Evolutionary conservation across 2,888 invertebrate species (phyloP).

Genomic region (Cephus runcator): DNA sequence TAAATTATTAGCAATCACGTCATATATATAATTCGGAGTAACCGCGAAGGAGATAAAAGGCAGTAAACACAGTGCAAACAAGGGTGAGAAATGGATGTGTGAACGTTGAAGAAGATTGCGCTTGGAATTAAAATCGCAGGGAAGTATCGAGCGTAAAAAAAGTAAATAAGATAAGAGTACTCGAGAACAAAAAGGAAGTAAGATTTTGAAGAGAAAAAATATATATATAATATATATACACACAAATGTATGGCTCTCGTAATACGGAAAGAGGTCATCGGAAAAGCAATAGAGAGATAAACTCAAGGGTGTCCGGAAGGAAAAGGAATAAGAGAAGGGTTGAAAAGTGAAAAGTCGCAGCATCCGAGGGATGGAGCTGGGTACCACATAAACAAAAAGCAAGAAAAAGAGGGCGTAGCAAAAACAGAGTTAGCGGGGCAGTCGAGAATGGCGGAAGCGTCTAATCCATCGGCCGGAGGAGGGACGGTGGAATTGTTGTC

Average conservation of each 20-base stretch:
- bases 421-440: neutral
- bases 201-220: neutral
- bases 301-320: neutral
- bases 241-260: neutral
- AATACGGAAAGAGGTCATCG: neutral
- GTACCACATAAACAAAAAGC: neutral
- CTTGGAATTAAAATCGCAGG: neutral
- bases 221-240: neutral
- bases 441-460: slow-evolving; percentile 43
- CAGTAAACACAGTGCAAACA: neutral
- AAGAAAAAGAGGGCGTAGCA: neutral
- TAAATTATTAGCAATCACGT: neutral
- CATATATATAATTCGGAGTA: neutral
- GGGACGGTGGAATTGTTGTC: slow-evolving; percentile 51
- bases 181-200: neutral
- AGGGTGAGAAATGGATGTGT: neutral
- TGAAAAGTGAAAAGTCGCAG: neutral
- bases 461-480: slow-evolving; percentile 55
- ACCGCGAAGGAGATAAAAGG: neutral
- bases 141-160: neutral
- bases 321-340: neutral
- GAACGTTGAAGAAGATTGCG: neutral
- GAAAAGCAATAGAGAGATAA: neutral
- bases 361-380: neutral
- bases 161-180: neutral